Base-by-base conservation (phyloP, 2,888 invertebrate genomes). In the Saturnia japonica region DNA sequence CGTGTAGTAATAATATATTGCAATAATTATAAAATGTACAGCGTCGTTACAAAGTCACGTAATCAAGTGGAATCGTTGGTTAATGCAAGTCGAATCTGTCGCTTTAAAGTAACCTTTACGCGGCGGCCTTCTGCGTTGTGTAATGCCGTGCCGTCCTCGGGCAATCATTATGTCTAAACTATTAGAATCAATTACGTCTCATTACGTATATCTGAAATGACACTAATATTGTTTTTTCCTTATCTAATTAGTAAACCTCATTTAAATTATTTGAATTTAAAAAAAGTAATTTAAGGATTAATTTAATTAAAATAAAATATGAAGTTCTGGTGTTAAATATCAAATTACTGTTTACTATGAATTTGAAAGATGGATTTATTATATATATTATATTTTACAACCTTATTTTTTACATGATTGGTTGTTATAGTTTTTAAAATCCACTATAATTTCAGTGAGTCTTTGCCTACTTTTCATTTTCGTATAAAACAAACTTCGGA, bases 81-180 rank as follows among this genome's bases (percentile, higher is more conserved):
- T 70, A 68, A 72, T 69, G 72, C 71, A 73, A 72, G 76, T 75
- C 74, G 67, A 72, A 75, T 77, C 70, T 77, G 76, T 78, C 75
- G 74, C 72, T 42, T 14, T 14, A 34, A 47, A 22, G 74, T 73
- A 73, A 79, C 79, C 78, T 78, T 76, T 78, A 73, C 74, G 51
- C 62, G 54, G 57, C 74, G 74, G 75, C 74, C 78, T 77, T 77
- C 74, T 40, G n/a, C 22, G 14, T 77, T 79, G 77, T 77, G 74
- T 77, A 76, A 75, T 72, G 34, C 66, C 73, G 74, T 72, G 34
- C 66, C 73, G 74, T 77, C 73, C 75, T 25, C 57, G 22, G 22
- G 54, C 11, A 22, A 4, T 25, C 28, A 25, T 60, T 28, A 28
- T 60, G 28, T 60, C 28, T 60, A 60, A 25, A 60, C 19, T 28